phyloP scores from a whole-genome alignment of 2,888 invertebrate species.

The Dolomedes plantarius region DNA sequence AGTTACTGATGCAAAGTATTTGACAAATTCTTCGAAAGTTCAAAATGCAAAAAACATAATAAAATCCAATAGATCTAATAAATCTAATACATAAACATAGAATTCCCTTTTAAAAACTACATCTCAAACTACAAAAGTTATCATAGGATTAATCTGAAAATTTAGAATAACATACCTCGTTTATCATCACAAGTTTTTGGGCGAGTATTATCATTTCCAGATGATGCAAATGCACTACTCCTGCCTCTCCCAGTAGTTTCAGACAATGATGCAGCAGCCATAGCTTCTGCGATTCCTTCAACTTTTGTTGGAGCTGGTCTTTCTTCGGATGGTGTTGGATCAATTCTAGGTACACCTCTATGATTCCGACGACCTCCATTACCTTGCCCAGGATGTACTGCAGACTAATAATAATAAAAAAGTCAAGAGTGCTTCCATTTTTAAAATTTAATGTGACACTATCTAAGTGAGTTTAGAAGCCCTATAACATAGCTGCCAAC shows the following conservation, averaged over 20 bases:
- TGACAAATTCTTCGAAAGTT: no score
- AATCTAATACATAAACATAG: no score
- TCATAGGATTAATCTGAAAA: no score
- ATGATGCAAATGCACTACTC: constrained; percentile 20
- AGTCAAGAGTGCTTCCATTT: no score
- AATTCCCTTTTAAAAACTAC: no score
- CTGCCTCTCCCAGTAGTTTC: constrained; percentile 45
- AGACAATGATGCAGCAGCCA: constrained; percentile 26
- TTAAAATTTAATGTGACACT: no score
- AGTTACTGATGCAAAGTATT: no score
- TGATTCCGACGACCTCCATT: constrained; percentile 30
- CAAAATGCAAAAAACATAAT: no score
- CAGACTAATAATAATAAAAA: not conserved
- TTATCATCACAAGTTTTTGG: constrained; percentile 24
- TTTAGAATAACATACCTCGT: constrained; percentile 23
- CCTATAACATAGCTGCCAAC: no score
- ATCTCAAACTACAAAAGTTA: no score
- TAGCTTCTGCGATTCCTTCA: not conserved
- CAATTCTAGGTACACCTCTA: constrained; percentile 41
- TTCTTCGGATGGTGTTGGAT: constrained; percentile 16
- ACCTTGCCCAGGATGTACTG: constrained; percentile 21
- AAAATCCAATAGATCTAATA: no score
- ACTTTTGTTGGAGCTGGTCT: not conserved
- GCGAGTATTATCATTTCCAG: constrained; percentile 28
- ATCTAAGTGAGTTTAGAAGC: no score